Evolutionary conservation across 1,140 invertebrate species (phyloP).

Genomic region (Planococcus citri): DNA sequence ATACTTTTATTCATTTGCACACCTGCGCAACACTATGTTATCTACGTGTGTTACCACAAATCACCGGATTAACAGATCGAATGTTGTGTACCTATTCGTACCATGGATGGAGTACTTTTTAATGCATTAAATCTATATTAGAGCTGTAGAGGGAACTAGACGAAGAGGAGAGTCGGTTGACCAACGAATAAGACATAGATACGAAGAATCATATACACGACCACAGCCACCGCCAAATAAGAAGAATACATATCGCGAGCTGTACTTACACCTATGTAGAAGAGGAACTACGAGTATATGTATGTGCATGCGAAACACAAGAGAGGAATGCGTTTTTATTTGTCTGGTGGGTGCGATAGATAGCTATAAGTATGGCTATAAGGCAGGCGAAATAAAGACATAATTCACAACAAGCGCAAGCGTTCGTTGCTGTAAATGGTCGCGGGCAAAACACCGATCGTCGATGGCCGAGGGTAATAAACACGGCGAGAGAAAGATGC

Average conservation of each 20-base stretch:
- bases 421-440: no score
- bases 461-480: not conserved
- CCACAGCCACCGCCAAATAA: no score
- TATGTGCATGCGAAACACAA: no score
- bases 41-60: slow-evolving; percentile 5
- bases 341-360: not conserved
- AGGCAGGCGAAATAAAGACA: not conserved
- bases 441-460: not conserved
- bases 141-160: not conserved
- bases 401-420: not conserved
- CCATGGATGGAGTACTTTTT: not conserved
- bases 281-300: no score
- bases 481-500: not conserved
- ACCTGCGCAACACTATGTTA: slow-evolving; percentile 1
- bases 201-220: no score
- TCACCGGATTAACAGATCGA: slow-evolving; percentile 6
- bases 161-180: no score
- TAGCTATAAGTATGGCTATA: no score
- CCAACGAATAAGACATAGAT: no score
- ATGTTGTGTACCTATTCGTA: no score
- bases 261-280: no score
- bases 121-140: not conserved
- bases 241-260: no score
- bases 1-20: no score
- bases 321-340: not conserved